phyloP scores from a whole-genome alignment of 2,797 vertebrate genomes.

The Dicrostonyx torquatus region DNA sequence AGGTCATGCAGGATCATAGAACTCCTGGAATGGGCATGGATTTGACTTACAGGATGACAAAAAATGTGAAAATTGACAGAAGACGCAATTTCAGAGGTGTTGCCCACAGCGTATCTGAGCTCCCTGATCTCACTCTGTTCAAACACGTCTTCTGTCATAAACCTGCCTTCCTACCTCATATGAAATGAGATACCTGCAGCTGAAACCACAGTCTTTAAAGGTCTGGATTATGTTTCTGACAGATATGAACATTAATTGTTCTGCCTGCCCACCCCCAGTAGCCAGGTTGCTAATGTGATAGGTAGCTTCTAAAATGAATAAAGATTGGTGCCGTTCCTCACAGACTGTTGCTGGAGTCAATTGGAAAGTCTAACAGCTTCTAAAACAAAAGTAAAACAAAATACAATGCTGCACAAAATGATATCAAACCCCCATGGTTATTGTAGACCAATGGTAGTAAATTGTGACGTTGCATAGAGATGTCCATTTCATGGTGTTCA shows the following conservation, averaged over 20 bases:
- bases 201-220: slow-evolving; percentile 64
- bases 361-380: background rate
- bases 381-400: background rate
- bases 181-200: slow-evolving; percentile 57
- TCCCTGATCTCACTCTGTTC: slow-evolving; percentile 66
- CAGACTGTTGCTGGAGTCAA: slow-evolving; percentile 46
- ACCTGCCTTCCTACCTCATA: background rate
- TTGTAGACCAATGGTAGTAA: background rate
- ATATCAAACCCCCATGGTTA: background rate
- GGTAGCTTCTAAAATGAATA: slow-evolving; percentile 66
- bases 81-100: background rate
- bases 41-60: background rate
- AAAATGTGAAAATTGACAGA: slow-evolving; percentile 14
- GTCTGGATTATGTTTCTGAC: slow-evolving; percentile 72
- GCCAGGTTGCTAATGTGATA: slow-evolving; percentile 80
- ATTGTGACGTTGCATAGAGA: background rate
- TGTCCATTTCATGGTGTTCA: background rate
- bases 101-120: slow-evolving; percentile 50
- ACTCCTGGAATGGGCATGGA: background rate
- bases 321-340: slow-evolving; percentile 54
- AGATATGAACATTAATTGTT: slow-evolving; percentile 76
- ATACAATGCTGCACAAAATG: background rate
- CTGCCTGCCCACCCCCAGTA: background rate
- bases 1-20: background rate
- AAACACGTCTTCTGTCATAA: slow-evolving; percentile 77